Evolutionary conservation across 2,888 invertebrate genomes (phyloP), one percentile per base, ranked within the genome.

Genomic region (Ennomos quercinarius): DNA sequence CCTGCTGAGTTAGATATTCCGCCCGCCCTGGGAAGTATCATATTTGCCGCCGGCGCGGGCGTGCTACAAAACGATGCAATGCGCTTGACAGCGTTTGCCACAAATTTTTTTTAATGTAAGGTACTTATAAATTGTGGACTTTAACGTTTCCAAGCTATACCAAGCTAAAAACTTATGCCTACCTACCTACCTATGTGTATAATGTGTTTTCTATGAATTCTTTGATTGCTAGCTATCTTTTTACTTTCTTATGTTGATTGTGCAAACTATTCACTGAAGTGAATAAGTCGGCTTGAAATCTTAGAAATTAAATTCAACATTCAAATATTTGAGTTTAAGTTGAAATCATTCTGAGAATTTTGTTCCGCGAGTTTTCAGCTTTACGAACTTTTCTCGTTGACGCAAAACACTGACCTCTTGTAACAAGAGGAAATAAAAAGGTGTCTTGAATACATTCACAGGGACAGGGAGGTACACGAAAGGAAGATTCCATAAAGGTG

Each of bases 311-410:
- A 57, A 61, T 57, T 53, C 57, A 54, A 61, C 52, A 43, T 44
- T 51, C 46, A 64, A 62, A 64, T 60, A 62, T 60, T 66, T 49
- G 36, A 38, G 57, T 49, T 66, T 56, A 37, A 38, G 61, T 49
- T 35, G 52, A 53, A 49, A 53, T 57, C 12, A 57, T 61, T 61
- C 39, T 41, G 49, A 46, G 49, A 52, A 50, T 61, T n/a, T 43
- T 49, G 40, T 27, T 9, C 36, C 39, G 11, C 3, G 6, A 27
- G 39, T 42, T 54, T 54, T 57, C 49, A 38, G 65, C 75, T 75
- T 78, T 76, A 71, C 70, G 45, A 72, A 77, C 74, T 78, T 78
- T 77, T 71, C 74, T 76, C 71, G 68, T 77, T 71, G 74, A 71
- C 54, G 45, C 36, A 46, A 53, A 61, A 63, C 54, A 42, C 39